Percentiles rank a stretch among this genome's conserved stretches.
phyloP scores from a whole-genome alignment of 2,888 invertebrate species.

The Heliconius charithonia region DNA sequence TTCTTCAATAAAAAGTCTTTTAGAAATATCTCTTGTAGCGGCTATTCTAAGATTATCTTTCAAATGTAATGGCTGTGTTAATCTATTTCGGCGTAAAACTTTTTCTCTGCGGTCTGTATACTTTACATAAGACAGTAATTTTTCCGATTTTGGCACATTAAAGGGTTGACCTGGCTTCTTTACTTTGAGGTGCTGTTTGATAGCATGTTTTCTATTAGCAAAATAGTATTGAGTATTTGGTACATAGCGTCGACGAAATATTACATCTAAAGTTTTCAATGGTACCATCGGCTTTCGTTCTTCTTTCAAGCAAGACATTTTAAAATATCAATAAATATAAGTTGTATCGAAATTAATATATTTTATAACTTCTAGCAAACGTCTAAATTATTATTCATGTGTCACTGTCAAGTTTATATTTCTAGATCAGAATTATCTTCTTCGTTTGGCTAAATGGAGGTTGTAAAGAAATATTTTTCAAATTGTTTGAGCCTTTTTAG shows the following conservation, averaged over 20 bases:
- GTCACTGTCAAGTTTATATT: constrained; percentile 32
- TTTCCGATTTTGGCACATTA: constrained; percentile 71
- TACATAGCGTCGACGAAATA: constrained; percentile 76
- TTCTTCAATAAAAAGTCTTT: constrained; percentile 83
- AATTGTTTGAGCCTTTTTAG: not conserved
- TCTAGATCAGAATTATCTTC: not conserved
- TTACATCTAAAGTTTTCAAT: constrained; percentile 73
- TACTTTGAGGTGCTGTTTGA: constrained; percentile 51
- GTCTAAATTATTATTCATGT: constrained; percentile 18
- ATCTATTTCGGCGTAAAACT: constrained; percentile 57
- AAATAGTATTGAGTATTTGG: constrained; percentile 78
- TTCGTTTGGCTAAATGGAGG: not conserved
- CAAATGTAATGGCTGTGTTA: constrained; percentile 65
- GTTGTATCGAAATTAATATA: constrained; percentile 19
- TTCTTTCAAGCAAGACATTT: constrained; percentile 67
- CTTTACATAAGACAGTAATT: constrained; percentile 75
- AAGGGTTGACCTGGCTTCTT: constrained; percentile 64
- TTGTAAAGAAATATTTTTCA: not conserved
- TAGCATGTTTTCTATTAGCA: constrained; percentile 70
- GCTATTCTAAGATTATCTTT: constrained; percentile 75
- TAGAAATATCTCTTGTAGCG: constrained; percentile 80
- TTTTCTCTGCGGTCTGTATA: constrained; percentile 76
- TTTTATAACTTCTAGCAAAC: constrained; percentile 14
- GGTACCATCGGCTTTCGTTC: constrained; percentile 74
- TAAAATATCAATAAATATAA: constrained; percentile 32